phyloP scores from a whole-genome alignment of 1,140 invertebrate genomes.

The Eubasilissa regina region DNA sequence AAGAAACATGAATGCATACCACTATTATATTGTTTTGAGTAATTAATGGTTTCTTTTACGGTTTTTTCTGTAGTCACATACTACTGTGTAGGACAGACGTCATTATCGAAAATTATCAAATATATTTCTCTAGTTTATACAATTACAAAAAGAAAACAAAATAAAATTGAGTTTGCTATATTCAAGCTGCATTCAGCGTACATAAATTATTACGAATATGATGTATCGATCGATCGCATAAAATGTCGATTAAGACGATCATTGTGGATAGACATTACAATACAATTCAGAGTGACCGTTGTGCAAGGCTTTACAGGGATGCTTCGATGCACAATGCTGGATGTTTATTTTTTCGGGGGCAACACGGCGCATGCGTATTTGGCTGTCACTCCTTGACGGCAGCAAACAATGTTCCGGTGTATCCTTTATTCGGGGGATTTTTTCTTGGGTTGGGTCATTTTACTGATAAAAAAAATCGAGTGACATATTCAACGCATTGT shows the following conservation, averaged over 20 bases:
- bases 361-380: slow-evolving; percentile 47
- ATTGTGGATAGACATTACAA: background rate
- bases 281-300: slow-evolving; percentile 46
- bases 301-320: slow-evolving; percentile 16
- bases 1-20: no score
- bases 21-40: no score
- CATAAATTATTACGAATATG: background rate
- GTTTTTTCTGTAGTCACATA: no score
- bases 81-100: no score
- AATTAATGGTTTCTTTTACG: no score
- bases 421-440: slow-evolving; percentile 38
- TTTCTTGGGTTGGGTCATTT: slow-evolving; percentile 25
- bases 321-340: slow-evolving; percentile 47
- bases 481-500: slow-evolving; percentile 25
- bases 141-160: no score
- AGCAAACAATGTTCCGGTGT: slow-evolving; percentile 46
- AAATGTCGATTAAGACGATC: slow-evolving; percentile 16
- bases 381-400: slow-evolving; percentile 50
- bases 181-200: no score
- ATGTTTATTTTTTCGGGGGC: slow-evolving; percentile 51
- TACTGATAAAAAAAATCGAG: slow-evolving; percentile 40
- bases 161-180: no score
- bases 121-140: no score
- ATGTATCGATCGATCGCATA: slow-evolving; percentile 1
- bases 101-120: no score